phyloP scores from a whole-genome alignment of 2,113 vertebrate species.

The Phasianus colchicus region DNA sequence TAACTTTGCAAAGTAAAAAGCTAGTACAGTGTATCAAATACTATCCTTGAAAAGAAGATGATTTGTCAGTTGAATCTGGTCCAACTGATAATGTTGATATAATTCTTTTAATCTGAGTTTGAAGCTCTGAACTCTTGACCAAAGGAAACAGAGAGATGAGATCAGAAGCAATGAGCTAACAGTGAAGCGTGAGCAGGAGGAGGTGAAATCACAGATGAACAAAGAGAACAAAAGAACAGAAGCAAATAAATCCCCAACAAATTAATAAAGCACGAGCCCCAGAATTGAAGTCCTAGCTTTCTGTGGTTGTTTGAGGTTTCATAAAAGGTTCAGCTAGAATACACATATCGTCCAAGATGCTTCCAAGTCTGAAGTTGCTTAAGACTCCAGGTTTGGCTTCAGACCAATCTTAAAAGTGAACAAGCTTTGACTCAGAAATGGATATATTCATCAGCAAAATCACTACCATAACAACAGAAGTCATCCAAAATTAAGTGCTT shows the following conservation, averaged over 20 bases:
- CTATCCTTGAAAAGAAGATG: neutral
- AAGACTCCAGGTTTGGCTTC: neutral
- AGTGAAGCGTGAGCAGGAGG: neutral
- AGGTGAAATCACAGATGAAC: neutral
- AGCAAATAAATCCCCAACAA: neutral
- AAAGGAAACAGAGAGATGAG: conserved; percentile 15
- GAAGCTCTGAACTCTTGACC: conserved; percentile 5
- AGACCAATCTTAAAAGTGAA: neutral
- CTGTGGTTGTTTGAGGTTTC: neutral
- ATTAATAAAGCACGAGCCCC: neutral
- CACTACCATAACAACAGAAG: neutral
- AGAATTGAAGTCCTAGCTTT: neutral
- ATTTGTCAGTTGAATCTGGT: conserved; percentile 33
- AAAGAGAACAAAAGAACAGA: neutral
- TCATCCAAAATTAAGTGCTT: neutral
- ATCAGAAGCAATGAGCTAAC: neutral
- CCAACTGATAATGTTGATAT: neutral
- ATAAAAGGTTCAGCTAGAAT: neutral
- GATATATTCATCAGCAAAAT: neutral
- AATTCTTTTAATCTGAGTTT: conserved; percentile 8
- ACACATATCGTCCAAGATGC: neutral
- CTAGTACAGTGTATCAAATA: conserved; percentile 5
- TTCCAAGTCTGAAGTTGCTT: neutral
- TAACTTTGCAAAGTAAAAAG: conserved; percentile 37
- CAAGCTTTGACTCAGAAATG: neutral